Conservation (phyloP, 2,888 invertebrate species). For the Liposcelis brunnea region DNA sequence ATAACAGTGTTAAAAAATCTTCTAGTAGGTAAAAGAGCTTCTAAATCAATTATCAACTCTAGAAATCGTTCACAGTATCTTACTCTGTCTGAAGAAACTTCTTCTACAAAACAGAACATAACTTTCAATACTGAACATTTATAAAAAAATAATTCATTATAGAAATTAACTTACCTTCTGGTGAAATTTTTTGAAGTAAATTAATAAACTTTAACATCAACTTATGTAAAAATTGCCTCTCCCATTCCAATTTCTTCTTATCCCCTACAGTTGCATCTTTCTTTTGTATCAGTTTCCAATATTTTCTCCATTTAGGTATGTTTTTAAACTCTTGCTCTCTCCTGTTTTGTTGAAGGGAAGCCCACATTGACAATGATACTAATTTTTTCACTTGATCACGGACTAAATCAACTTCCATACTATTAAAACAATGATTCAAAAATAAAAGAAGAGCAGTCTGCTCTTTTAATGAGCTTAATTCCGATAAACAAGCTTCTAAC, state of each 20-base stretch:
- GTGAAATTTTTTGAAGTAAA: conserved; percentile 56
- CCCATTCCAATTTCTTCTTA: conserved; percentile 58
- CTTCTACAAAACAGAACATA: conserved; percentile 19
- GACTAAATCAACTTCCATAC: conserved; percentile 89
- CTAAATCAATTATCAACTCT: conserved; percentile 89
- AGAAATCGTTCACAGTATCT: conserved; percentile 89
- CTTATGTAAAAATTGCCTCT: conserved; percentile 66
- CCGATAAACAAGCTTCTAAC: conserved; percentile 27
- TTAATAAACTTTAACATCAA: conserved; percentile 77
- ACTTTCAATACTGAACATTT: conserved; percentile 5
- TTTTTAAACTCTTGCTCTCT: conserved; percentile 72
- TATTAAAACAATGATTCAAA: conserved; percentile 91
- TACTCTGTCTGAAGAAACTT: conserved; percentile 32
- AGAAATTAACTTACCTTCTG: conserved; percentile 31
- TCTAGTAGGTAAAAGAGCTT: conserved; percentile 85
- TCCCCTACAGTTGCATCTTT: conserved; percentile 54
- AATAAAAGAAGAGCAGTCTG: conserved; percentile 80
- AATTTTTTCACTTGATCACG: conserved; percentile 63
- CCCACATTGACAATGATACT: conserved; percentile 89
- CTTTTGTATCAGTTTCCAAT: conserved; percentile 78
- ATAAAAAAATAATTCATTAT: conserved; percentile 5
- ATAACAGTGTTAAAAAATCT: conserved; percentile 93
- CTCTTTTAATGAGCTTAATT: conserved; percentile 30
- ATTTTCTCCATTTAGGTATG: conserved; percentile 79
- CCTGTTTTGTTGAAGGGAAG: conserved; percentile 65